Conservation (phyloP, 2,797 vertebrate species). For the Bradypodion ventrale region DNA sequence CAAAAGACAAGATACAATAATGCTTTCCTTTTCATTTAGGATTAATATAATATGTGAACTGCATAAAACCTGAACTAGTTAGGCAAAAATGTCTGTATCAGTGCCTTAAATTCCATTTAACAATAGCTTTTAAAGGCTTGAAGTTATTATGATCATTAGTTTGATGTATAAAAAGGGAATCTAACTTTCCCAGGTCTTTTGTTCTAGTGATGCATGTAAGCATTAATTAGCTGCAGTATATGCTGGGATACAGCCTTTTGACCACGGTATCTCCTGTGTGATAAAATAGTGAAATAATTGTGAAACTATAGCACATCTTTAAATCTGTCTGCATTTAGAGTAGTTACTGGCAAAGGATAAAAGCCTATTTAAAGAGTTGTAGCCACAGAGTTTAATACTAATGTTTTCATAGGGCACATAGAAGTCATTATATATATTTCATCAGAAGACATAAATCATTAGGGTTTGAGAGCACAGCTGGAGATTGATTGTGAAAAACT, state of each 20-base stretch:
- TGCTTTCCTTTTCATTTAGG: too few species aligned
- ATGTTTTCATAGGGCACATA: conserved; percentile 51
- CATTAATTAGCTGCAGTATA: background rate
- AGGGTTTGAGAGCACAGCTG: conserved; percentile 37
- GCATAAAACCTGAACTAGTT: too few species aligned
- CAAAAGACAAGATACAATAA: too few species aligned
- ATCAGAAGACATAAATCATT: conserved; percentile 37
- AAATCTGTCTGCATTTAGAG: background rate
- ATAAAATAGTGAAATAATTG: background rate
- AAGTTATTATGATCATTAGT: background rate
- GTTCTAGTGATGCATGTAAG: background rate
- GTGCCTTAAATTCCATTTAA: too few species aligned
- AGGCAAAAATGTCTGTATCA: too few species aligned
- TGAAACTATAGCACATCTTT: background rate
- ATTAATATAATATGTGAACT: too few species aligned
- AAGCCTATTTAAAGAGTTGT: background rate
- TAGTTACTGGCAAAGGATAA: conserved; percentile 26
- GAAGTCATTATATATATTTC: conserved; percentile 56
- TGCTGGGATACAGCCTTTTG: conserved; percentile 16
- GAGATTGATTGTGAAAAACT: conserved; percentile 11
- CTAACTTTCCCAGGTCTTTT: background rate
- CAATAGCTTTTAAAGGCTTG: too few species aligned
- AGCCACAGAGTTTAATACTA: conserved; percentile 44
- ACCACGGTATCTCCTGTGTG: background rate
- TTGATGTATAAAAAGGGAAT: background rate